Base-by-base conservation (phyloP, 2,797 vertebrate genomes). In the Pseudopleuronectes americanus region DNA sequence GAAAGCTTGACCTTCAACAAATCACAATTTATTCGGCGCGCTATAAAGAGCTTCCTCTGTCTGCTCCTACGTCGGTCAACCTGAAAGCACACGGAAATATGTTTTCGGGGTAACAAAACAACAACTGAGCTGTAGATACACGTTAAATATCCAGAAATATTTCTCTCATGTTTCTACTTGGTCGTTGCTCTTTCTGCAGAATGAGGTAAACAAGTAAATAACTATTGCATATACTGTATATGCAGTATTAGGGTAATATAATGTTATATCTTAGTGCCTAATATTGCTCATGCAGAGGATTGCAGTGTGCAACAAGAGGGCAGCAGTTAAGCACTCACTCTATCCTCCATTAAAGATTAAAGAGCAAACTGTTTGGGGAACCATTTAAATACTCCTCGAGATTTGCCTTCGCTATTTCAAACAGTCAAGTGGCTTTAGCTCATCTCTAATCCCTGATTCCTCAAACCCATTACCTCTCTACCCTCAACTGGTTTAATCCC, bases 1-100 rank as follows among this genome's bases (percentile, higher is more conserved):
- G 74, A 89, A 88, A 77, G 82, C 78, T 71, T 90, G 90, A 91
- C 92, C 92, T 91, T 93, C 86, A 81, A 68, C 79, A 80, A 78
- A 71, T 74, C 59, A 64, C 64, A 72, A 68, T 76, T 78, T 74
- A 78, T 84, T 87, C 80, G 83, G 53, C 4, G 9, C 6, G 23
- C 64, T 64, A 65, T 48, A 73, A 76, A 84, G 69, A 75, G 66
- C 71, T 64, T 74, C 69, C 45, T 57, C 57, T 68, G 41, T 72
- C 79, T 74, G 58, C 74, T 55, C 51, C 36, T 22, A 52, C n/a
- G 68, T 82, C 52, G 66, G 58, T 64, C 64, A 3, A 21, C 8
- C 43, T 57, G 53, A 83, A 83, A 82, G 55, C 55, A 70, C 49
- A 54, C 16, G n/a, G 47, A 80, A 56, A 63, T 48, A 28, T 60